A percentile compares a stretch with the other conserved stretches of the same genome.
phyloP scores from a whole-genome alignment of 2,888 invertebrate species.

The Mayetiola destructor region DNA sequence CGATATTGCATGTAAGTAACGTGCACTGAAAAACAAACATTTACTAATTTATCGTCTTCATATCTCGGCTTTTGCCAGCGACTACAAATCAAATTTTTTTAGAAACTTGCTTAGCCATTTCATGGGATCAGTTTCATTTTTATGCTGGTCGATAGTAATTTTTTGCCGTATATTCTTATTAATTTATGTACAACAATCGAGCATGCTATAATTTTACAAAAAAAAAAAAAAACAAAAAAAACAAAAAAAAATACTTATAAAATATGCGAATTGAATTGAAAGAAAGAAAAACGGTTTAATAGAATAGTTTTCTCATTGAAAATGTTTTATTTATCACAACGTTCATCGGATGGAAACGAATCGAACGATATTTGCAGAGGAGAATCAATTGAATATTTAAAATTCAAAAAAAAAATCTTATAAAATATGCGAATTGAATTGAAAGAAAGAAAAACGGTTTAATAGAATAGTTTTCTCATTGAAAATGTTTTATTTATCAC shows the following conservation, averaged over 20 bases:
- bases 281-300: background rate
- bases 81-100: conserved; percentile 4
- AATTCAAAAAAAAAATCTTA: too few species aligned
- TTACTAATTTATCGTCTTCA: background rate
- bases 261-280: background rate
- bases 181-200: conserved; percentile 2
- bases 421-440: background rate
- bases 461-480: too few species aligned
- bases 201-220: background rate
- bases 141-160: conserved; percentile 2
- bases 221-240: background rate
- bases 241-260: too few species aligned
- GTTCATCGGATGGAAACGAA: too few species aligned
- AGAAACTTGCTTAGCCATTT: background rate
- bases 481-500: conserved; percentile 11
- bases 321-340: conserved; percentile 10
- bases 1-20: background rate
- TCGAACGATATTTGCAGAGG: too few species aligned
- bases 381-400: too few species aligned
- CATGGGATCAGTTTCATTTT: background rate
- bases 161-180: background rate
- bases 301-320: conserved; percentile 3
- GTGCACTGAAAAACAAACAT: background rate
- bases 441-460: background rate
- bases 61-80: background rate